Evolutionary conservation across 2,888 invertebrate genomes (phyloP).

Genomic region (Erebia epiphron): DNA sequence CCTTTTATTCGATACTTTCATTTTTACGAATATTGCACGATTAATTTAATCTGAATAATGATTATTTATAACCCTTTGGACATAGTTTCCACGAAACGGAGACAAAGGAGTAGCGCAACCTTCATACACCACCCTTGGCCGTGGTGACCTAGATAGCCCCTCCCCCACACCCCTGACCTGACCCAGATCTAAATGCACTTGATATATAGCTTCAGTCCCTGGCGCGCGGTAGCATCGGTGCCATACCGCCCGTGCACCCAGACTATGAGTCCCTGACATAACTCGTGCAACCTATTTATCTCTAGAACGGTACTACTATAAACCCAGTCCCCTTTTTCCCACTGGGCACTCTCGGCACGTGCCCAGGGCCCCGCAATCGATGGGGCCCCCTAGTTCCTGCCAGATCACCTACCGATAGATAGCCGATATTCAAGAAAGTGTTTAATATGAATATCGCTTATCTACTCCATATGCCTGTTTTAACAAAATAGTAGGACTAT

Average conservation of each 20-base stretch:
- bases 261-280: conserved; percentile 50
- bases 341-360: no score
- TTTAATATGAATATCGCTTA: no score
- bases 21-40: not conserved
- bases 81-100: conserved; percentile 1
- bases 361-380: no score
- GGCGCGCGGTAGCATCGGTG: conserved; percentile 46
- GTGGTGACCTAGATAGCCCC: conserved; percentile 75
- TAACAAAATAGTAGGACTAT: no score
- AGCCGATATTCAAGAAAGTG: no score
- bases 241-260: conserved; percentile 50
- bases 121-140: conserved; percentile 79
- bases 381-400: no score
- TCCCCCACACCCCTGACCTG: conserved; percentile 67
- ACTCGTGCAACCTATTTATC: conserved; percentile 44
- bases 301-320: conserved; percentile 28
- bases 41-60: not conserved
- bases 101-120: conserved; percentile 54
- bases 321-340: no score
- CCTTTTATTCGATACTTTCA: not conserved
- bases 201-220: conserved; percentile 61
- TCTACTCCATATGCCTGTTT: no score
- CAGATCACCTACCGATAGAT: no score
- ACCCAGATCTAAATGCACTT: conserved; percentile 75
- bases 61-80: not conserved